Evolutionary conservation across 2,888 invertebrate genomes (phyloP).

Genomic region (Dione juno): DNA sequence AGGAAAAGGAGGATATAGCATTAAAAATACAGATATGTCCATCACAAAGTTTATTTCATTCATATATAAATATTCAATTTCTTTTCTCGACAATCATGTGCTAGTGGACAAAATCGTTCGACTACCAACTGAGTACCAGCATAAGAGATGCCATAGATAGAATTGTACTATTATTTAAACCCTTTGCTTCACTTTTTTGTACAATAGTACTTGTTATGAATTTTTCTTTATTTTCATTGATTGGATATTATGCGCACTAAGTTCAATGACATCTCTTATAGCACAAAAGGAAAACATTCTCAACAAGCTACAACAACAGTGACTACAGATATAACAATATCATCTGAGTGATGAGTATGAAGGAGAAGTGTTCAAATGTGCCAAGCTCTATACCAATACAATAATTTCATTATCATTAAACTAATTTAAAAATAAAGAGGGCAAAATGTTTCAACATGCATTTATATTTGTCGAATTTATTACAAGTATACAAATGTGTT

Average conservation of each 20-base stretch:
- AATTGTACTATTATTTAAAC: conserved; percentile 27
- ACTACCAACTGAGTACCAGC: conserved; percentile 34
- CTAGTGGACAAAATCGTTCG: conserved; percentile 32
- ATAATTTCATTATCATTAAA: conserved; percentile 27
- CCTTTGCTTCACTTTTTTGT: too few relatives aligned
- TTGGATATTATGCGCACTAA: conserved; percentile 17
- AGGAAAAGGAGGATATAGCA: conserved; percentile 55
- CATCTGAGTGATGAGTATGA: conserved; percentile 33
- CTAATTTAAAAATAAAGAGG: conserved; percentile 16
- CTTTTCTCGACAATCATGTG: conserved; percentile 38
- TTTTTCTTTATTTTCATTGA: conserved; percentile 4
- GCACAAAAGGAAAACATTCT: conserved; percentile 39
- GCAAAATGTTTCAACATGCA: conserved; percentile 34
- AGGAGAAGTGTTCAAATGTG: conserved; percentile 30
- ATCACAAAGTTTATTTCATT: conserved; percentile 73
- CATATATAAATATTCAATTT: conserved; percentile 54
- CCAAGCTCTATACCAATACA: conserved; percentile 43
- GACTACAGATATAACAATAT: conserved; percentile 41
- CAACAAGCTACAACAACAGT: conserved; percentile 40
- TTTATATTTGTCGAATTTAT: too few relatives aligned
- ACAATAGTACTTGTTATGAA: conserved; percentile 21
- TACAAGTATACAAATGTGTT: neutral
- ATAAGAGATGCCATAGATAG: conserved; percentile 40
- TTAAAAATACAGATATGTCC: conserved; percentile 74
- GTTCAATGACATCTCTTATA: conserved; percentile 38